These are phyloP conservation scores for Belgica antarctica DNA, from an alignment of 2,888 invertebrate genomes.

Conservation along the genomic window DNA sequence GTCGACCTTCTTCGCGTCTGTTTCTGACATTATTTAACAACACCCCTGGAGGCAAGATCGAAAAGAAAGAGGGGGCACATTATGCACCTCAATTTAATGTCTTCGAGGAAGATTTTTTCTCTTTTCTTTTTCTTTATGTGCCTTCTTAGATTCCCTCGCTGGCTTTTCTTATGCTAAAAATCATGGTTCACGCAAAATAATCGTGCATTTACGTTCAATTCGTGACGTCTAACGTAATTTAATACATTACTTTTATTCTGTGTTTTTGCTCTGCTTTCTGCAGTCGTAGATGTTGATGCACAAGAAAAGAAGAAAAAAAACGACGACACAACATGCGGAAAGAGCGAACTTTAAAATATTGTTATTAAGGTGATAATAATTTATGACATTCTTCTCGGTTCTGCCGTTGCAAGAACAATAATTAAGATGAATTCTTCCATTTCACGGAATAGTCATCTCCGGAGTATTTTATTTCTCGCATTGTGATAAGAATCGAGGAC, in stretches of 20 bases:
- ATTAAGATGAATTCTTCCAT: constrained; percentile 14
- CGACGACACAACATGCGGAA: constrained; percentile 42
- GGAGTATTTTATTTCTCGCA: neutral
- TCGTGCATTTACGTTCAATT: constrained; percentile 48
- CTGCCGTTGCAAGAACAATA: neutral
- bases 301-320: neutral
- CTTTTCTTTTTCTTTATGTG: constrained; percentile 16
- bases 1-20: no score
- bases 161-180: constrained; percentile 34
- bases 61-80: constrained; percentile 8
- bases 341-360: constrained; percentile 7
- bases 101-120: constrained; percentile 37
- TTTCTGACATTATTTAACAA: no score
- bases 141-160: constrained; percentile 46
- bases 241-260: constrained; percentile 43
- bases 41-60: no score
- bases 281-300: neutral
- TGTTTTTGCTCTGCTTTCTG: constrained; percentile 32
- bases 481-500: constrained; percentile 19
- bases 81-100: constrained; percentile 35
- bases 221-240: constrained; percentile 46
- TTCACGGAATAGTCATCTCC: neutral
- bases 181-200: constrained; percentile 49
- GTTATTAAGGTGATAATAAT: constrained; percentile 42
- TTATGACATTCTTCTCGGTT: constrained; percentile 29